Evolutionary conservation across 2,888 invertebrate genomes (phyloP).

Genomic region (Microchrysa polita): DNA sequence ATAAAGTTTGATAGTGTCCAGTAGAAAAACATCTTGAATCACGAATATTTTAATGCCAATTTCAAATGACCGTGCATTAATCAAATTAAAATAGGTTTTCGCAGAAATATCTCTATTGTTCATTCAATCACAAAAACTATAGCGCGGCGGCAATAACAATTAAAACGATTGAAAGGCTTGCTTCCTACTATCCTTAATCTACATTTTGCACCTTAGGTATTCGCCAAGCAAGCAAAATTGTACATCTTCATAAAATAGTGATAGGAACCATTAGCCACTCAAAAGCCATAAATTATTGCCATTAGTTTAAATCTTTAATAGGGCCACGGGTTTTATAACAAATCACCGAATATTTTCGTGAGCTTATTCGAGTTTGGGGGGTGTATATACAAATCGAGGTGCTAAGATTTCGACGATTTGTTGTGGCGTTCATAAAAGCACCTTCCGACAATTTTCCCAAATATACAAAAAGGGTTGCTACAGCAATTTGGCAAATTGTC

Average conservation of each 20-base stretch:
- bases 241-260: conserved; percentile 1
- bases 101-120: too few species aligned
- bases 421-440: background rate
- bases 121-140: too few species aligned
- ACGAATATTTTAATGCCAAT: too few species aligned
- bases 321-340: conserved; percentile 43
- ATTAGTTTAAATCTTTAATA: conserved; percentile 51
- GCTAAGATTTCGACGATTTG: background rate
- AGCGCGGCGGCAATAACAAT: too few species aligned
- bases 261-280: background rate
- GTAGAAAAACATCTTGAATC: too few species aligned
- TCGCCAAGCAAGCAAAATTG: background rate
- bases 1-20: too few species aligned
- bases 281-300: conserved; percentile 47
- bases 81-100: too few species aligned
- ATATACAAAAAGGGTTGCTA: background rate
- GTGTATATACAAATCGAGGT: background rate
- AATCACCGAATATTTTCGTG: conserved; percentile 34
- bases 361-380: background rate
- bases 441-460: background rate
- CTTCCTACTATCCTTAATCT: too few species aligned
- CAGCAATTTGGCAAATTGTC: too few species aligned
- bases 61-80: too few species aligned
- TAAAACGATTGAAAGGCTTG: too few species aligned
- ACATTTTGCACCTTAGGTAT: too few species aligned